Base-by-base conservation (phyloP, 2,113 vertebrate genomes). In the Phalacrocorax brasilianus region DNA sequence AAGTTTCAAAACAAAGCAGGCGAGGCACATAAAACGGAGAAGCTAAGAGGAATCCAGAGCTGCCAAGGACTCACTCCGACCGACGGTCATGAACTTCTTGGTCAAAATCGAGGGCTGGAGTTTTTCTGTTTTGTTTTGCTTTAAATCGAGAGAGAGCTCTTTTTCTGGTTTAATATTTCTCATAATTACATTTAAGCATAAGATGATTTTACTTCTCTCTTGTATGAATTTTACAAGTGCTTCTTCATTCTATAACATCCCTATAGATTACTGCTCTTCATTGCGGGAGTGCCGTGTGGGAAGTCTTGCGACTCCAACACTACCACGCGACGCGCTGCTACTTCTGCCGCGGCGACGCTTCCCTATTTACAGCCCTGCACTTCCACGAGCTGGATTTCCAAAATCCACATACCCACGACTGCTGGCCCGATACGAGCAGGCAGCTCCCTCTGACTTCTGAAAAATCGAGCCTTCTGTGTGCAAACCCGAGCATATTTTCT, bases 401-500 rank as follows among this genome's bases (percentile, higher is more conserved):
- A 17, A 38, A 65, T 0, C 47, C 61, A 22, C 0, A 2, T 1
- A 5, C 16, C 42, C 32, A 5, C 3, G 2, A 11, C 59, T 5
- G 20, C 56, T 5, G 0, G 4, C 5, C 28, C 4, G 47, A 1
- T 5, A 19, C 1, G 1, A 21, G 38, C 21, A 2, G 1, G 1
- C 8, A 24, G 23, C 19, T 17, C 11, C 19, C 44, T 33, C 38
- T 0, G 4, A 10, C 1, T 42, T 23, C 71, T 4, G 18, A 24
- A 16, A n/a, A 35, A 16, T 0, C 30, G 20, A 33, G 13, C 6
- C 33, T 52, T 18, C 8, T 2, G 30, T 3, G 12, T 5, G 21
- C 21, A 44, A 12, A 52, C 44, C 13, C 2, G 0, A 38, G 15
- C 5, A 1, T 4, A 4, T 2, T 71, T 12, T 11, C 13, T 1